Percentiles rank a stretch among this genome's conserved stretches.
Conservation (phyloP, 2,113 vertebrate genomes). For the Antennarius striatus region DNA sequence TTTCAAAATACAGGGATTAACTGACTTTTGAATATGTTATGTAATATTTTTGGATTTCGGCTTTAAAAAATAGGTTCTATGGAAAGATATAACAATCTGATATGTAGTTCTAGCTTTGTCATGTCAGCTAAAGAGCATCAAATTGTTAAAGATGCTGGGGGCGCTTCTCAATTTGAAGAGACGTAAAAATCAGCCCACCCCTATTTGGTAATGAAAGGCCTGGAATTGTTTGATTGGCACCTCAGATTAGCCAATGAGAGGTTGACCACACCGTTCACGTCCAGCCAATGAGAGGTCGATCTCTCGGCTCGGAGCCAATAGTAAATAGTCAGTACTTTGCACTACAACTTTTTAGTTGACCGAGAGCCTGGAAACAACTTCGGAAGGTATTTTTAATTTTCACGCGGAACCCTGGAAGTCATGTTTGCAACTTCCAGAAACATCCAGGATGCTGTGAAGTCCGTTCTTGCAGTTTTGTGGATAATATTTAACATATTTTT, state of each 20-base stretch:
- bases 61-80: background rate
- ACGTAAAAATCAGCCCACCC: constrained; percentile 16
- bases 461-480: constrained; percentile 50
- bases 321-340: constrained; percentile 32
- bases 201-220: constrained; percentile 57
- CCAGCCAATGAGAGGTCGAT: constrained; percentile 61
- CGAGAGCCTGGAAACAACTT: constrained; percentile 9
- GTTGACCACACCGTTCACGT: fast-evolving
- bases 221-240: constrained; percentile 55
- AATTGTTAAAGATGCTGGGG: fast-evolving
- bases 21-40: background rate
- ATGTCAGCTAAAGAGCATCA: background rate
- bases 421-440: constrained; percentile 61
- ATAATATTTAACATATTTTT: constrained; percentile 52
- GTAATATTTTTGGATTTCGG: background rate
- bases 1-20: background rate
- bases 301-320: constrained; percentile 57
- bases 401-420: constrained; percentile 46
- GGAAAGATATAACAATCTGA: background rate
- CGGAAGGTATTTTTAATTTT: constrained; percentile 49
- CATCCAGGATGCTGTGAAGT: constrained; percentile 52
- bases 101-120: background rate
- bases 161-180: constrained; percentile 44
- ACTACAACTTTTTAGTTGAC: constrained; percentile 42
- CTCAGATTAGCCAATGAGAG: too few species aligned